Evolutionary conservation across 2,113 vertebrate genomes (phyloP).

Genomic region (Engystomops pustulosus): DNA sequence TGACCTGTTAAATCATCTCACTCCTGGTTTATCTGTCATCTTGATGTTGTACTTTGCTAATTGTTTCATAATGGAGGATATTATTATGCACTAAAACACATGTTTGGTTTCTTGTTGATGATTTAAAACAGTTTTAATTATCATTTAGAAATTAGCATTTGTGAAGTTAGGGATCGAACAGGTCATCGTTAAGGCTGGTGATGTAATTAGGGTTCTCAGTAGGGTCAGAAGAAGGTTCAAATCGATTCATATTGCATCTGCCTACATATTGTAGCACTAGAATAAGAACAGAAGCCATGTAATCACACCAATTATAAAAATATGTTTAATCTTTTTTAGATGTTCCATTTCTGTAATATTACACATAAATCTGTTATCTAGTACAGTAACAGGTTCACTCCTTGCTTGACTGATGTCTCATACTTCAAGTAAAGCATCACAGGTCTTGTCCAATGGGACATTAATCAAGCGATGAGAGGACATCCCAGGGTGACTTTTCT

Average conservation of each 20-base stretch:
- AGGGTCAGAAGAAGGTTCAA: not conserved
- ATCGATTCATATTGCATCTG: not conserved
- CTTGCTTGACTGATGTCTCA: too few species aligned
- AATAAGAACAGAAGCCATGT: not conserved
- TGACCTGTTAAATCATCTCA: slow-evolving; percentile 8
- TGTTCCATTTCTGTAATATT: too few species aligned
- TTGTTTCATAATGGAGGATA: not conserved
- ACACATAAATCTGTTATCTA: too few species aligned
- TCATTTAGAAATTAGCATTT: not conserved
- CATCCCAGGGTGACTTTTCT: too few species aligned
- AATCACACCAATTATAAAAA: not conserved
- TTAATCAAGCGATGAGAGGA: too few species aligned
- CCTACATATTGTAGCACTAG: not conserved
- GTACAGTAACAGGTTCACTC: too few species aligned
- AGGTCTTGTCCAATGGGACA: too few species aligned
- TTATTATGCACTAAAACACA: not conserved
- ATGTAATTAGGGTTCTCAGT: not conserved
- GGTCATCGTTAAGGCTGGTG: not conserved
- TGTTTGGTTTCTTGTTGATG: not conserved
- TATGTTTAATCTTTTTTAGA: too few species aligned
- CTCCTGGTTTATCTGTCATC: not conserved
- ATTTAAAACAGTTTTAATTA: not conserved
- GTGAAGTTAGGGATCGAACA: not conserved
- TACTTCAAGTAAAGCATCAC: too few species aligned
- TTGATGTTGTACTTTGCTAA: too few species aligned